These are phyloP conservation scores for Corythaixoides concolor DNA, from an alignment of 2,113 vertebrate species.

Conservation along the genomic window DNA sequence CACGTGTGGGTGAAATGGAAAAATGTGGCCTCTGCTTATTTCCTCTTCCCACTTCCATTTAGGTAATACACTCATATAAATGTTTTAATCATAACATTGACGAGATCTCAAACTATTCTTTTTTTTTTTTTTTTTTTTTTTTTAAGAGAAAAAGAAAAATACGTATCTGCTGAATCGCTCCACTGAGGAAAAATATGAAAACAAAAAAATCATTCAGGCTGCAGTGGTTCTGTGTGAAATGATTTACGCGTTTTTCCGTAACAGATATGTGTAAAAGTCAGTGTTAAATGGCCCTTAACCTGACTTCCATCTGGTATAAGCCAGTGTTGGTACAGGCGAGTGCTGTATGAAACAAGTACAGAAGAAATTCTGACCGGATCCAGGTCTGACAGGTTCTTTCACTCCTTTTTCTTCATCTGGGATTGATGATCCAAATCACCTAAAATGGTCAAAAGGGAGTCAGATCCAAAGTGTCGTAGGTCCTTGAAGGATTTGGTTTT, in stretches of 20 bases:
- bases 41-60: slow-evolving; percentile 15
- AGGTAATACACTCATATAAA: neutral
- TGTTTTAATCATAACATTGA: neutral
- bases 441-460: neutral
- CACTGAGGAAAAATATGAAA: neutral
- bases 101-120: neutral
- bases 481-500: neutral
- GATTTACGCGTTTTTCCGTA: neutral
- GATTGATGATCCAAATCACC: neutral
- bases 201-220: neutral
- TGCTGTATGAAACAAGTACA: neutral
- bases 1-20: neutral
- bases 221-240: neutral
- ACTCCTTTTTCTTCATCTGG: neutral
- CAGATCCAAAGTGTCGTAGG: neutral
- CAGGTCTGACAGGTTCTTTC: neutral
- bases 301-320: neutral
- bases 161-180: neutral
- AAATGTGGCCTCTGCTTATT: neutral
- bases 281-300: neutral
- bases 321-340: neutral
- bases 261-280: neutral
- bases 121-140: neutral
- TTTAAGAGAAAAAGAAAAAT: neutral
- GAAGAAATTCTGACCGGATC: neutral